Evolutionary conservation across 2,113 vertebrate species (phyloP).

Genomic region (Equus quagga): DNA sequence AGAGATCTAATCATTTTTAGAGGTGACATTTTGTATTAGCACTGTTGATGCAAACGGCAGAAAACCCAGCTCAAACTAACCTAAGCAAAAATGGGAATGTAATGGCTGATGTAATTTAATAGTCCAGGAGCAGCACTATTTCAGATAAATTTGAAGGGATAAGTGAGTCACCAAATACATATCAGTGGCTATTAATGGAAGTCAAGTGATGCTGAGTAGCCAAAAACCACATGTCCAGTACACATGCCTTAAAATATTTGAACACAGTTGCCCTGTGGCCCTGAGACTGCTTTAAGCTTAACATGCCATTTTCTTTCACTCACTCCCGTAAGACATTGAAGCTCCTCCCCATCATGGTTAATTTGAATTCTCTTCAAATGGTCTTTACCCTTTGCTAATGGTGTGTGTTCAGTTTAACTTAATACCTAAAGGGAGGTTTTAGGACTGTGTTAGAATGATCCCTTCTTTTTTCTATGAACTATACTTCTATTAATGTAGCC

Average conservation of each 20-base stretch:
- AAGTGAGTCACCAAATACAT: neutral
- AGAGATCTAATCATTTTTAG: neutral
- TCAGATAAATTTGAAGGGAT: neutral
- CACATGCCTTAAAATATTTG: neutral
- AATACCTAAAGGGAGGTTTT: neutral
- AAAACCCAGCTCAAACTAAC: neutral
- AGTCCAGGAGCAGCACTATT: neutral
- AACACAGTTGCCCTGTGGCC: neutral
- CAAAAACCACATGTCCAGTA: neutral
- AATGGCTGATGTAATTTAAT: neutral
- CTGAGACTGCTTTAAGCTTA: neutral
- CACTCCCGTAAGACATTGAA: neutral
- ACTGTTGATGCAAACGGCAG: neutral
- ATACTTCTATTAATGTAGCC: neutral
- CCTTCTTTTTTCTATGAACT: neutral
- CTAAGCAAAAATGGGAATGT: neutral
- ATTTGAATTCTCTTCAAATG: neutral
- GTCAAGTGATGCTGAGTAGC: neutral
- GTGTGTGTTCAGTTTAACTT: slow-evolving; percentile 2
- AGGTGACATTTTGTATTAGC: neutral
- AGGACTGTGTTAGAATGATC: neutral
- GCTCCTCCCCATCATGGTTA: neutral
- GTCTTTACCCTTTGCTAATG: neutral
- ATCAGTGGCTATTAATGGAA: neutral
- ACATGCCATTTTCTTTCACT: neutral